Evolutionary conservation across 1,140 invertebrate species (phyloP), one percentile per base, ranked within the genome.

Genomic region (Cepaea nemoralis): DNA sequence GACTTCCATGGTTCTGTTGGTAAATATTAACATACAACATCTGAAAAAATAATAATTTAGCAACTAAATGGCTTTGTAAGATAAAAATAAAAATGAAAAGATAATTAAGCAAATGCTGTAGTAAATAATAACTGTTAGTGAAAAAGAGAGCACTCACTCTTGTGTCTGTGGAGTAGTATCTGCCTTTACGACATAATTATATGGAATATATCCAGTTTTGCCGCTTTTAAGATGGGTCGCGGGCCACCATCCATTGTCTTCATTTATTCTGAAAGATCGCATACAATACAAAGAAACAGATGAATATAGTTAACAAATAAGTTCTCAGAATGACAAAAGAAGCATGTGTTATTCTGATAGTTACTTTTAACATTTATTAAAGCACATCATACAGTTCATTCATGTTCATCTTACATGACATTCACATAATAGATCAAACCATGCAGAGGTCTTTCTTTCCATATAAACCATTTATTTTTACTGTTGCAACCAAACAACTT

Each of bases 101-200:
- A 14, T 19, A 71, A 31, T 12, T 27, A 55, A 55, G 50, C 50
- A 55, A 24, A 2, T 19, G n/a, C 50, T 55, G n/a, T n/a, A n/a
- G n/a, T 14, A 55, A 55, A 24, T 55, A 22, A 55, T 55, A 55
- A 2, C 2, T 24, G n/a, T 22, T 8, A 14, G 19, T 55, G 50
- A 14, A 80, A 12, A 8, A 19, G 16, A 42, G 22, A 70, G 19
- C 63, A 88, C 89, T 89, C 87, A 91, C 90, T 91, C 89, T 80
- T 89, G 89, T n/a, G 86, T 84, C 66, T 90, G 87, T 81, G 88
- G 87, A 3, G 88, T 86, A 75, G 89, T 84, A 75, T 89, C 88
- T 70, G 91, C 90, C 66, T 88, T 87, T 45, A 85, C 86, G 24
- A 92, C 90, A 82, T 92, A 92, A 83, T 91, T 91, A 83, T 87